Base-by-base conservation (phyloP, 2,113 vertebrate genomes). In the Verasper variegatus region DNA sequence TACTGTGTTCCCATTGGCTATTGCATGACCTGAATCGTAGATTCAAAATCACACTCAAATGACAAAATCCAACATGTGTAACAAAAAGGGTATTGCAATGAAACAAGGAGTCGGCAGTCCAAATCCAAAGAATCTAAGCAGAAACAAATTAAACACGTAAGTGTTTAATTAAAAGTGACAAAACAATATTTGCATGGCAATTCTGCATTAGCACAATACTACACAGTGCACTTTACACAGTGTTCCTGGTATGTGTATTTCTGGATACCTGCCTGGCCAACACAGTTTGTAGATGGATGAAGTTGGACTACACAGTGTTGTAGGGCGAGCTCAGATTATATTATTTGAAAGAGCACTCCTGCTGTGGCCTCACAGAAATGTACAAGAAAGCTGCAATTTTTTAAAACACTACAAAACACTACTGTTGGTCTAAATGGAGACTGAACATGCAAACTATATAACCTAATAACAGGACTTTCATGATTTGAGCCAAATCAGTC, bases 71-170 rank as follows among this genome's bases (percentile, higher is more conserved):
- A 31, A 31, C 6, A 31, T 31, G 7, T 7, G 31, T 31, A 31
- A 7, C 31, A 37, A 17, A 67, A 64, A 57, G 40, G 52, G 10
- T 0, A 20, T 4, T 15, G 35, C 45, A 15, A n/a, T 1, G 23
- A 40, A 20, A 31, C 31, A 31, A 31, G 27, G 31, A 31, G 31
- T 31, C 31, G 5, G 6, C 31, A 31, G 31, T 31, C 31, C 31
- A 31, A 31, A 31, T 31, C 31, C 5, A 31, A 7, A 31, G 6
- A 26, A 55, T 52, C 55, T 12, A n/a, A 1, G 58, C 31, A 27
- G 20, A 75, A 27, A 54, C 66, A 70, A 60, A 31, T 35, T 60
- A 58, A 59, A 81, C 14, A 5, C 35, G 24, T 52, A 20, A 70
- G 8, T 10, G 42, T 54, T 0, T 54, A 10, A 9, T 40, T 40